phyloP scores from a whole-genome alignment of 2,113 vertebrate species.

The Coregonus clupeaformis region DNA sequence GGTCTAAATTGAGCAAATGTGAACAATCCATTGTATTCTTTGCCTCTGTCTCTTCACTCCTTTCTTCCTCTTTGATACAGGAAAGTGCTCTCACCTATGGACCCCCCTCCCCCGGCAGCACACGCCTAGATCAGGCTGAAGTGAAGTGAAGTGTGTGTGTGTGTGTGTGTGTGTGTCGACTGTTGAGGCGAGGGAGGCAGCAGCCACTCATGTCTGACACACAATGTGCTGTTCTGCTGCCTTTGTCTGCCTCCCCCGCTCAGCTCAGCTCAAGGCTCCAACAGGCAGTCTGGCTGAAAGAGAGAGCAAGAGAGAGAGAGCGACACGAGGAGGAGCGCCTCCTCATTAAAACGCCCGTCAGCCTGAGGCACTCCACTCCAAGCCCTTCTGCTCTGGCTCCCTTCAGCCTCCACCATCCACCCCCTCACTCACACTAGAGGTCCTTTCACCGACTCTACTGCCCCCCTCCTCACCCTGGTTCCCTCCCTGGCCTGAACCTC shows the following conservation, averaged over 20 bases:
- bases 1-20: conserved; percentile 35
- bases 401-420: no score
- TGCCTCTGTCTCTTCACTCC: conserved; percentile 5
- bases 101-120: neutral
- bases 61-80: conserved; percentile 39
- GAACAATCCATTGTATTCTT: conserved; percentile 28
- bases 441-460: conserved; percentile 34
- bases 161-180: conserved; percentile 7
- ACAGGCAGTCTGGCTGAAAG: conserved; percentile 19
- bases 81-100: conserved; percentile 11
- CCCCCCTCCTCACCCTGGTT: neutral
- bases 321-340: neutral
- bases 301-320: conserved; percentile 8
- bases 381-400: neutral
- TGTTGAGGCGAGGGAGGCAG: conserved; percentile 18
- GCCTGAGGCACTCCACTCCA: conserved; percentile 19
- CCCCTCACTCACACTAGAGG: neutral
- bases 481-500: neutral
- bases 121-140: conserved; percentile 1
- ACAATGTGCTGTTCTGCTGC: conserved; percentile 23
- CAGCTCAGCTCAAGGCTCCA: conserved; percentile 15
- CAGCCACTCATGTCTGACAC: conserved; percentile 30
- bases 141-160: no score
- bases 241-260: conserved; percentile 41
- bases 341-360: conserved; percentile 42